Base-by-base conservation (phyloP, 1,140 invertebrate genomes). In the Hycleus cichorii region DNA sequence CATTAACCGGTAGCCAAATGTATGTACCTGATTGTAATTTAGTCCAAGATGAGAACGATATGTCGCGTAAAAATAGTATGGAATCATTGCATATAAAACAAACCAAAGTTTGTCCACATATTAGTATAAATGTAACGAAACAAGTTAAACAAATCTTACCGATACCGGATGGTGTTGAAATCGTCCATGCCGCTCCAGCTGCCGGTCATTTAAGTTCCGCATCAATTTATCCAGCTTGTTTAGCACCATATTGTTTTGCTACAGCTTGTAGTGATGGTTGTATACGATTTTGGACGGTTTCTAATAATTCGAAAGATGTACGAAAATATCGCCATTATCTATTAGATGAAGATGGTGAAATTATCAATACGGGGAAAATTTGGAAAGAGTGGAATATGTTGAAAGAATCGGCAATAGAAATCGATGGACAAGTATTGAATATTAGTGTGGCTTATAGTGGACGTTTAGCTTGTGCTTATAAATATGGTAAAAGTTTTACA, bases 141-240 rank as follows among this genome's bases (percentile, higher is more conserved):
- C 65, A 71, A 61, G 59, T 66, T 64, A 80, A 71, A 69, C 72
- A 60, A 68, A 66, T 88, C 48, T 76, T 97, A 40, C 86, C 89
- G 0, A 73, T 97, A 18, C 93, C 93, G 0, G 85, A 91, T 57
- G 91, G 89, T 32, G 93, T 97, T 9, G 90, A 94, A 72, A 88
- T 97, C 3, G 85, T 95, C 51, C 90, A 93, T 74, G 94, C 93
- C 1, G 85, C 90, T 0, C 91, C 94, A 4, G 91, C 95, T 1
- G 95, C 95, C 3, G 95, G 96, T 2, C 95, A 99, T 76, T 77
- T 98, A 24, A 95, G 94, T 72, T 97, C 95, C n/a, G 93, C 95
- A 1, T 96, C 93, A 39, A 96, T 99, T 68, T 98, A 98, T 77
- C 95, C 96, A 12, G 95, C 95, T 43, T 98, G 95, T 75, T 89